Evolutionary conservation across 2,888 invertebrate species (phyloP).

Genomic region (Protophormia terraenovae): DNA sequence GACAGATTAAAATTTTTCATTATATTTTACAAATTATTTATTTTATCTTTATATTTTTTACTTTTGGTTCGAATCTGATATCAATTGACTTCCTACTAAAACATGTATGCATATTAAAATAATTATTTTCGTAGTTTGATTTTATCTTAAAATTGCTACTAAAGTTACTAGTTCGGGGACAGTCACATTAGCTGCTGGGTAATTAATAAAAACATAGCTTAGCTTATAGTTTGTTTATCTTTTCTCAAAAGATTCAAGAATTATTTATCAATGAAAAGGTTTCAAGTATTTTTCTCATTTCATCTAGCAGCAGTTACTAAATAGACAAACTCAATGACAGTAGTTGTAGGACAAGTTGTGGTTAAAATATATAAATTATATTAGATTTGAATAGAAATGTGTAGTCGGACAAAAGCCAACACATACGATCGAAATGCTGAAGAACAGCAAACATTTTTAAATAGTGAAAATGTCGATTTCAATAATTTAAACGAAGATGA

Average conservation of each 20-base stretch:
- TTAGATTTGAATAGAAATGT: slow-evolving; percentile 26
- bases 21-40: too few relatives aligned
- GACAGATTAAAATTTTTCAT: too few relatives aligned
- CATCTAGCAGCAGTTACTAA: slow-evolving; percentile 41
- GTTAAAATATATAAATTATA: not conserved
- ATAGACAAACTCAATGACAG: slow-evolving; percentile 52
- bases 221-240: slow-evolving; percentile 34
- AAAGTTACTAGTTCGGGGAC: too few relatives aligned
- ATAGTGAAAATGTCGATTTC: slow-evolving; percentile 26
- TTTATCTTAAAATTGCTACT: too few relatives aligned
- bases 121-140: too few relatives aligned
- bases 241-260: slow-evolving; percentile 44
- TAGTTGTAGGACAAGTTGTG: slow-evolving; percentile 48
- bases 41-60: too few relatives aligned
- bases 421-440: not conserved
- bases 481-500: slow-evolving; percentile 40
- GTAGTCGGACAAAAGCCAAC: not conserved
- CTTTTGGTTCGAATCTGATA: too few relatives aligned
- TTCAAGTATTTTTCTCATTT: slow-evolving; percentile 46
- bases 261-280: slow-evolving; percentile 59
- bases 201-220: not conserved
- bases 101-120: too few relatives aligned
- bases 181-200: too few relatives aligned
- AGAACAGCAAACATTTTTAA: slow-evolving; percentile 33
- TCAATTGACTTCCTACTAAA: too few relatives aligned